Evolutionary conservation across 2,113 vertebrate species (phyloP).

Genomic region (Eudyptes chrysolophus): DNA sequence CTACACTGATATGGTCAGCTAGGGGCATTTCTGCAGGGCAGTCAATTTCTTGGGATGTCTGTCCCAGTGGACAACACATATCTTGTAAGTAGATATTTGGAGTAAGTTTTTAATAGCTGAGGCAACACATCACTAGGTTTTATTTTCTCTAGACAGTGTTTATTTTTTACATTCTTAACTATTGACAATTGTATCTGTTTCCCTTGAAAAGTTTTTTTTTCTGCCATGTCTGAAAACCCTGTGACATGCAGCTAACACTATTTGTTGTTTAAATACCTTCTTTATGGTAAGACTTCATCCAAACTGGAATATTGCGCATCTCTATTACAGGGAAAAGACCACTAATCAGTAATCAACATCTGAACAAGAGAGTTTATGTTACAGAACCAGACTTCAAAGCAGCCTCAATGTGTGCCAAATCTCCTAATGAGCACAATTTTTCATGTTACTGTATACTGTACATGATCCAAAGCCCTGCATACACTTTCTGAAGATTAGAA

Average conservation of each 20-base stretch:
- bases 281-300: not conserved
- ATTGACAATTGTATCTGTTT: not conserved
- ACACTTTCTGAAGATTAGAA: not conserved
- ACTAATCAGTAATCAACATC: not conserved
- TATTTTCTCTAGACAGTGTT: not conserved
- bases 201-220: not conserved
- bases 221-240: not conserved
- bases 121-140: not conserved
- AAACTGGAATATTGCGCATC: not conserved
- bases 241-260: not conserved
- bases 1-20: not conserved
- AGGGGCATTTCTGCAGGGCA: not conserved
- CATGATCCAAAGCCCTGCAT: not conserved
- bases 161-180: not conserved
- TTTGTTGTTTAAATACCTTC: not conserved
- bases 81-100: not conserved
- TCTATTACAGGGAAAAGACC: not conserved
- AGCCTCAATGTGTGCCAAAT: not conserved
- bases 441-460: not conserved
- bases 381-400: slow-evolving; percentile 34
- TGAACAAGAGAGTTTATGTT: not conserved
- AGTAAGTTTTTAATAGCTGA: not conserved
- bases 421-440: not conserved
- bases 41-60: not conserved
- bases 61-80: not conserved